Base-by-base conservation (phyloP, 2,888 invertebrate genomes). In the Altica lythri region DNA sequence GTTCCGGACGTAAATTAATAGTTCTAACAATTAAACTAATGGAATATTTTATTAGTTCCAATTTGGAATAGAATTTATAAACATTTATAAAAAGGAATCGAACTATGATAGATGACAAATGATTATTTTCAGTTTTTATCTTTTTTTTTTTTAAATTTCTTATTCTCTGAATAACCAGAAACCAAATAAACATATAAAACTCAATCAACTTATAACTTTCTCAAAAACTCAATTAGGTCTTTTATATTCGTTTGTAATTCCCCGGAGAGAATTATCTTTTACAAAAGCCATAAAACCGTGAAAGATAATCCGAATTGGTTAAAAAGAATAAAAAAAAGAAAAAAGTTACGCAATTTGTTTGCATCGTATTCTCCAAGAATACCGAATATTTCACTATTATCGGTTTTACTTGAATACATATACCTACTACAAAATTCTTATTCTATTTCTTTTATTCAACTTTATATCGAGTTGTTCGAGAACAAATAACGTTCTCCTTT, bases 1-100 rank as follows among this genome's bases (percentile, higher is more conserved):
- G 35, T 35, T 46, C 16, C 12, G 35, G 46, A 46, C 46, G 46
- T 46, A 27, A 37, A 46, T 46, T 46, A 46, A 46, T 46, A 46
- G 35, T 46, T 35, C 10, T 27, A 46, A 27, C 46, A 46, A 46
- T 46, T 37, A 37, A 27, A 46, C 27, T 37, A 37, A 37, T 27
- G 35, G 27, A 16, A 37, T 46, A 37, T 35, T 46, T 37, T 37
- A 14, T 35, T n/a, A 12, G 17, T 35, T 27, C 35, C 25, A 12
- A 16, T 16, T n/a, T 35, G 10, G 13, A 37, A 46, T 17, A 14
- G 9, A 37, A 46, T 46, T 46, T 46, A 37, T 37, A 46, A n/a
- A n/a, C n/a, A n/a, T n/a, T n/a, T n/a, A n/a, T n/a, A n/a, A n/a
- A n/a, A n/a, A n/a, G n/a, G n/a, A n/a, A n/a, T n/a, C n/a, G n/a